Conservation (phyloP, 2,113 vertebrate genomes). For the Rhabdornis inornatus region DNA sequence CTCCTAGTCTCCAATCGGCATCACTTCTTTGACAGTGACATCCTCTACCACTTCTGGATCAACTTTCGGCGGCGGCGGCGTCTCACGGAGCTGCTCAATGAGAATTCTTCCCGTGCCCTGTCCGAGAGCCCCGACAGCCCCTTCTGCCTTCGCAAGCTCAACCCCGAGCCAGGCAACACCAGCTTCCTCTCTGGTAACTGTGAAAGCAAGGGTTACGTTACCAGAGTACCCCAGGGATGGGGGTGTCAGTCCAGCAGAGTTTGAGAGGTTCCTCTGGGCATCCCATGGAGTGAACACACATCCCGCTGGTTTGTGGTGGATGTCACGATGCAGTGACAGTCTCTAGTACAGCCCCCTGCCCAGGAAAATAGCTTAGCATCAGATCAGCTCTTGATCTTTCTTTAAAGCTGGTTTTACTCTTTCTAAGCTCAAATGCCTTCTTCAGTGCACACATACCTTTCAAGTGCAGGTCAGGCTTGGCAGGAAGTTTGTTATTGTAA, state of each 20-base stretch:
- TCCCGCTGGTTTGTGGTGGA: neutral
- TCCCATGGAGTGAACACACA: neutral
- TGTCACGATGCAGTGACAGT: neutral
- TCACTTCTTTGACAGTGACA: conserved; percentile 82
- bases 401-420: neutral
- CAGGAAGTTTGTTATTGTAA: neutral
- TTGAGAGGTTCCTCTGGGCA: neutral
- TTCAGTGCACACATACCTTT: neutral
- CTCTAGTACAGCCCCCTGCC: neutral
- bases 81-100: conserved; percentile 78
- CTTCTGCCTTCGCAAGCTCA: conserved; percentile 76
- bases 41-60: conserved; percentile 84
- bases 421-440: neutral
- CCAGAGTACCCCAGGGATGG: neutral
- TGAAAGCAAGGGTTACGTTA: rapidly evolving
- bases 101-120: conserved; percentile 47
- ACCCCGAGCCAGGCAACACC: conserved; percentile 50
- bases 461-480: neutral
- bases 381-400: neutral
- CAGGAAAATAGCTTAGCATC: neutral
- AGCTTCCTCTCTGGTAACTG: conserved; percentile 79
- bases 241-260: neutral
- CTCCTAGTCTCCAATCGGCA: conserved; percentile 76
- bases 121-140: conserved; percentile 74
- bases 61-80: conserved; percentile 78